Percentiles rank a stretch among this genome's conserved stretches.
These are phyloP conservation scores for Cryptus viduatorius DNA, from an alignment of 2,888 invertebrate genomes.

Conservation along the genomic window DNA sequence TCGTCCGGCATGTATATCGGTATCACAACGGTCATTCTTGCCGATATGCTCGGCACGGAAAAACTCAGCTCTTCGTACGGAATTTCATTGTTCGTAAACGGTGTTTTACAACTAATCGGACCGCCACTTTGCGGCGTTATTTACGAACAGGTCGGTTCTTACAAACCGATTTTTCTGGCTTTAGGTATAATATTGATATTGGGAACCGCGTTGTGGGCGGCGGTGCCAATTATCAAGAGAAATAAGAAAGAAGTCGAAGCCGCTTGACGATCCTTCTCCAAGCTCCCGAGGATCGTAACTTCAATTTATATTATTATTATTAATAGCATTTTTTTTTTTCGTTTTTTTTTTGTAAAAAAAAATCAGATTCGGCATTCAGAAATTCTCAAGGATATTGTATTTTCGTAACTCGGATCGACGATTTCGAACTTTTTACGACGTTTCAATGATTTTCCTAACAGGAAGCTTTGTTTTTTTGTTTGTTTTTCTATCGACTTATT, in stretches of 20 bases:
- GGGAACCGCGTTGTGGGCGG: slow-evolving; percentile 91
- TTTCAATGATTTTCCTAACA: slow-evolving; percentile 12
- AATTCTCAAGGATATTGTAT: not conserved
- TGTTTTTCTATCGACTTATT: not conserved
- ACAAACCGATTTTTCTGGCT: slow-evolving; percentile 90
- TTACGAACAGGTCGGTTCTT: slow-evolving; percentile 88
- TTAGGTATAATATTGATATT: slow-evolving; percentile 90
- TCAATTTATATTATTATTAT: slow-evolving; percentile 41
- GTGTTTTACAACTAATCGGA: slow-evolving; percentile 92
- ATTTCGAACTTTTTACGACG: not conserved
- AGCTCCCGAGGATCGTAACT: not conserved
- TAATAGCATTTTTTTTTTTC: slow-evolving; percentile 6
- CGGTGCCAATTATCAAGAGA: slow-evolving; percentile 90
- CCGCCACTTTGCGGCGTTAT: slow-evolving; percentile 93
- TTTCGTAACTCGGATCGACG: slow-evolving; percentile 21
- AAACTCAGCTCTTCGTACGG: slow-evolving; percentile 94
- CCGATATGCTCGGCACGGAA: slow-evolving; percentile 94
- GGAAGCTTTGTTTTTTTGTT: not conserved
- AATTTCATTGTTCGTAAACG: slow-evolving; percentile 94
- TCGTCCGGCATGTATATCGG: slow-evolving; percentile 95
- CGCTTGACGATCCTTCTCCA: slow-evolving; percentile 70
- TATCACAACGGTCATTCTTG: slow-evolving; percentile 94
- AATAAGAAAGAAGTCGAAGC: slow-evolving; percentile 77
- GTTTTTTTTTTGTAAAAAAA: not conserved
- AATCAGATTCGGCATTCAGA: slow-evolving; percentile 26